Percentiles rank a stretch among this genome's conserved stretches.
Conservation (phyloP, 2,797 vertebrate species). For the Otus scops region DNA sequence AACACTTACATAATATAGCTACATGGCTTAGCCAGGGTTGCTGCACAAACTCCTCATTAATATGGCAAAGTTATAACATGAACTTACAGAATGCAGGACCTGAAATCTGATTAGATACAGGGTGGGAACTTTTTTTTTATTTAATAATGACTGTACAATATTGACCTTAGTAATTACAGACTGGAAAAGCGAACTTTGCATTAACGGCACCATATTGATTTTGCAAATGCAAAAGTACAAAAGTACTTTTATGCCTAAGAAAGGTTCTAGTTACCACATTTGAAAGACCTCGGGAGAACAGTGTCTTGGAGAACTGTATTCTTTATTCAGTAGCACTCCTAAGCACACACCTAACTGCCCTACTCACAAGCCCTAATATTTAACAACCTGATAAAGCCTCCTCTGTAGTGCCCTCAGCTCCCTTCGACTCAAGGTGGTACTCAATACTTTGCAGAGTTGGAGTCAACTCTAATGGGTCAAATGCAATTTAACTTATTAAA, state of each 20-base stretch:
- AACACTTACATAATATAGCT: not conserved
- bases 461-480: conserved; percentile 26
- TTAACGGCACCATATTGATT: conserved; percentile 28
- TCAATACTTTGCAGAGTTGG: not conserved
- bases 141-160: conserved; percentile 23
- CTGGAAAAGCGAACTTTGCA: not conserved
- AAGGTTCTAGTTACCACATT: conserved; percentile 16
- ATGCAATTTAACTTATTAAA: conserved; percentile 56
- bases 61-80: not conserved
- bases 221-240: conserved; percentile 15
- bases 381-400: not conserved
- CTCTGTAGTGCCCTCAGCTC: not conserved
- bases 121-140: conserved; percentile 4
- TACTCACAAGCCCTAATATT: not conserved
- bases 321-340: not conserved
- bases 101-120: conserved; percentile 12
- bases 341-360: not conserved
- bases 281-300: conserved; percentile 7
- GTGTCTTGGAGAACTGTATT: conserved; percentile 8
- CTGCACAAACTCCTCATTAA: conserved; percentile 20
- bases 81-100: not conserved
- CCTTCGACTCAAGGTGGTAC: not conserved
- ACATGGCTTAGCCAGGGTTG: not conserved
- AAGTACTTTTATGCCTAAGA: conserved; percentile 32
- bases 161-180: conserved; percentile 37